Conservation (phyloP, 2,113 vertebrate species). For the Sapayoa aenigma region DNA sequence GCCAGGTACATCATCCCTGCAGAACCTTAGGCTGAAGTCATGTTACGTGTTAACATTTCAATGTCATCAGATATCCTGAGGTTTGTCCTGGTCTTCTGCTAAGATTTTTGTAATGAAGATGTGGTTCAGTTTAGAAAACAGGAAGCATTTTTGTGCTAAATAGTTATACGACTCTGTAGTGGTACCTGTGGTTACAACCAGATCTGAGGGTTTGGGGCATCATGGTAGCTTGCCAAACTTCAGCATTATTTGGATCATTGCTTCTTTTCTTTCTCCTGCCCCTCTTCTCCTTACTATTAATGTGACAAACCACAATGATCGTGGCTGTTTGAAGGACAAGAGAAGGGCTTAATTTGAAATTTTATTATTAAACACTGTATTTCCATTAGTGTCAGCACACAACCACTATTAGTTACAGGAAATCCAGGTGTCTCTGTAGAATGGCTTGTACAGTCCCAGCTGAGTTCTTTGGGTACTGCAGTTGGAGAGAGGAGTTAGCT, state of each 20-base stretch:
- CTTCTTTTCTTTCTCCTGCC: background rate
- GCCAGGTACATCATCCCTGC: background rate
- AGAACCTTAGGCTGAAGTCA: background rate
- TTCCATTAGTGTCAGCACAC: background rate
- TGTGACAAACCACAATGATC: background rate
- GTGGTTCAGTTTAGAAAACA: background rate
- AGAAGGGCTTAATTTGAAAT: background rate
- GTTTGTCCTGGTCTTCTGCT: background rate
- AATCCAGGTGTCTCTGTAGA: background rate
- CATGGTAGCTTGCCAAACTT: background rate
- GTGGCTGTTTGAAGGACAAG: background rate
- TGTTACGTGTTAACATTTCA: background rate
- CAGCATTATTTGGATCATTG: background rate
- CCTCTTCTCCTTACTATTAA: background rate
- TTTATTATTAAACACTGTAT: background rate
- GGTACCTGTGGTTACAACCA: background rate
- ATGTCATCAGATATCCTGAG: background rate
- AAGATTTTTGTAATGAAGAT: background rate
- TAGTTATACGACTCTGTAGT: accelerated
- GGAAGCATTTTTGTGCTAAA: background rate
- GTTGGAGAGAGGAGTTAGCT: background rate
- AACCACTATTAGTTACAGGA: background rate
- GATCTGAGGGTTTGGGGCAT: background rate
- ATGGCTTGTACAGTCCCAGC: background rate
- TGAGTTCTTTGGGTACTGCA: background rate